These are phyloP conservation scores for Lagocephalus sceleratus DNA, from an alignment of 2,797 vertebrate species.

Conservation along the genomic window DNA sequence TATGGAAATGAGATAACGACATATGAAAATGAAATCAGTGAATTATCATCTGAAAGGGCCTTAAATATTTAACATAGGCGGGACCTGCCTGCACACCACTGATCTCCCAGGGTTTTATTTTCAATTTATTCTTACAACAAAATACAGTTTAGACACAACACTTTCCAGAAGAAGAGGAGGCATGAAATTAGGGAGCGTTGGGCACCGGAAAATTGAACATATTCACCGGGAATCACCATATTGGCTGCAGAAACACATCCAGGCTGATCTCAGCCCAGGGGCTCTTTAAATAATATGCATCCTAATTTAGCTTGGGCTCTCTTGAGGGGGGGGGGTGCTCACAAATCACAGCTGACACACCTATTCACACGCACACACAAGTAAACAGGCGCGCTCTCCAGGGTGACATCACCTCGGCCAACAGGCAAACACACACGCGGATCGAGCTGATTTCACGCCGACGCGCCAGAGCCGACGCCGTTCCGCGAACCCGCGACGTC, in stretches of 20 bases:
- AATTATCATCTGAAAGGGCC: too few species aligned
- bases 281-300: conserved; percentile 74
- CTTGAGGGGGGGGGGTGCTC: conserved; percentile 59
- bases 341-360: conserved; percentile 62
- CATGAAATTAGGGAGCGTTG: conserved; percentile 29
- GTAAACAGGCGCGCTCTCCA: conserved; percentile 21
- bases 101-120: too few species aligned
- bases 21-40: too few species aligned
- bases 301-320: conserved; percentile 65
- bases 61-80: too few species aligned
- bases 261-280: conserved; percentile 60
- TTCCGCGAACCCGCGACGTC: conserved; percentile 22
- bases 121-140: too few species aligned
- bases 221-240: conserved; percentile 43
- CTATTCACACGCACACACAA: conserved; percentile 41
- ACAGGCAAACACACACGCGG: conserved; percentile 18
- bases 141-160: too few species aligned
- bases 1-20: too few species aligned
- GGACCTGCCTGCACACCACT: too few species aligned
- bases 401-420: conserved; percentile 27
- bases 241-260: conserved; percentile 56
- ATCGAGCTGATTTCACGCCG: conserved; percentile 36
- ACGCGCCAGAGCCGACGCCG: conserved; percentile 37
- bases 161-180: conserved; percentile 7
- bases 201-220: conserved; percentile 28